Base-by-base conservation (phyloP, 2,113 vertebrate genomes). In the Theristicus caerulescens region DNA sequence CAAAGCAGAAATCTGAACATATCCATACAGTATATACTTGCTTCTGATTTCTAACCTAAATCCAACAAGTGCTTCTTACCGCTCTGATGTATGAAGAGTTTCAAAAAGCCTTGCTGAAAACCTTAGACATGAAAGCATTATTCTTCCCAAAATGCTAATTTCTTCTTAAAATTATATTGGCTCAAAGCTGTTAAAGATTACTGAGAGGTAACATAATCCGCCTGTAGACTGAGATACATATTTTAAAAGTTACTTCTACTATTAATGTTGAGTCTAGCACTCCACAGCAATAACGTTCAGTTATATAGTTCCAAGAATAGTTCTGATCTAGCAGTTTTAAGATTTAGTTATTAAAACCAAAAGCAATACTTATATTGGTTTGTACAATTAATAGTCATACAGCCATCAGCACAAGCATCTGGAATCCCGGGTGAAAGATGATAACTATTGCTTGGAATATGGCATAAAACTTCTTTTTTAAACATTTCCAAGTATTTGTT, bases 171-270 rank as follows among this genome's bases (percentile, higher is more conserved):
- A 74, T 61, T 70, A 8, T 16, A 13, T n/a, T 72, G 44, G 2
- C 49, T 89, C 11, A 65, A 69, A 89, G 26, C 6, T 84, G 5
- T 55, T 76, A 29, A 71, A 91, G 5, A 9, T 61, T 57, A 65
- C n/a, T 55, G 40, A 84, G 31, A 62, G 9, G 10, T 58, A 67
- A 11, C 7, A 31, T 70, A 67, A 71, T 67, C 47, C 0, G 0
- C 21, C 18, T 72, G 7, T 76, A 49, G 47, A 36, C 9, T 21
- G 31, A 57, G 13, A 51, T 54, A 52, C 2, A 7, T 85, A 54
- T 62, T 96, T 91, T 51, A 18, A 31, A 93, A 70, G 22, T 38
- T 91, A 34, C 6, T 74, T 84, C 6, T 76, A 8, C 22, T 71
- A 51, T 51, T 57, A 54, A 26, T 44, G 13, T 71, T 78, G 49